A percentile compares a stretch with the other conserved stretches of the same genome.
Conservation (phyloP, 2,113 vertebrate genomes). For the Centrocercus urophasianus region DNA sequence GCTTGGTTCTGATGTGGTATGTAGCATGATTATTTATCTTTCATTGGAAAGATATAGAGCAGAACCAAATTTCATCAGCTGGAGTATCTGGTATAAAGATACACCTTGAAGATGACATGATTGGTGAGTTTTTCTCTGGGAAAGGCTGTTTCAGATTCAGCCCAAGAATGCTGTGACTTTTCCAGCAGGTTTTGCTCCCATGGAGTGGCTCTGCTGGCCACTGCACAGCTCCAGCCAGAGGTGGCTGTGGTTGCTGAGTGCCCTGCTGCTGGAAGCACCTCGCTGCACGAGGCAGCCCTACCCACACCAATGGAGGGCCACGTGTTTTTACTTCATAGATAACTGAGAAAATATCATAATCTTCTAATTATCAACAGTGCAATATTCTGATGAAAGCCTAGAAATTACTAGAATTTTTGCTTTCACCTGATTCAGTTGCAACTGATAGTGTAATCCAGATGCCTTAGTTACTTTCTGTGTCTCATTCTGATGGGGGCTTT, state of each 20-base stretch:
- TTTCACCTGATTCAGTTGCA: not conserved
- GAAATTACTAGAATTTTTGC: not conserved
- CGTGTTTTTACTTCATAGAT: not conserved
- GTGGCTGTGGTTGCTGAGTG: too few relatives aligned
- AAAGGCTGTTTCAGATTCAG: not conserved
- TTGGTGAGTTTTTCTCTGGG: not conserved
- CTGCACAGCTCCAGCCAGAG: not conserved
- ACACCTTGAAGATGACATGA: rapidly evolving
- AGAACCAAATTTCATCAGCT: not conserved
- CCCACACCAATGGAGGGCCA: not conserved
- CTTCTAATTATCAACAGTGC: not conserved
- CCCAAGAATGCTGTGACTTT: rapidly evolving
- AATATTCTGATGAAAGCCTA: not conserved
- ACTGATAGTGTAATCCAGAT: not conserved
- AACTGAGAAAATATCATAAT: not conserved
- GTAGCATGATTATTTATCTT: not conserved
- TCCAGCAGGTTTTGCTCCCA: not conserved
- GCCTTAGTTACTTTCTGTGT: not conserved
- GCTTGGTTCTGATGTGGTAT: not conserved
- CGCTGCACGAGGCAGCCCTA: too few relatives aligned
- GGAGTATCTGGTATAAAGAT: not conserved
- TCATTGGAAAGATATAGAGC: not conserved
- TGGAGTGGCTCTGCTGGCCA: rapidly evolving
- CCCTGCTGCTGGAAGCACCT: not conserved
- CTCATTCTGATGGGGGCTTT: not conserved